Evolutionary conservation across 2,888 invertebrate species (phyloP).

Genomic region (Anthrax anthrax): DNA sequence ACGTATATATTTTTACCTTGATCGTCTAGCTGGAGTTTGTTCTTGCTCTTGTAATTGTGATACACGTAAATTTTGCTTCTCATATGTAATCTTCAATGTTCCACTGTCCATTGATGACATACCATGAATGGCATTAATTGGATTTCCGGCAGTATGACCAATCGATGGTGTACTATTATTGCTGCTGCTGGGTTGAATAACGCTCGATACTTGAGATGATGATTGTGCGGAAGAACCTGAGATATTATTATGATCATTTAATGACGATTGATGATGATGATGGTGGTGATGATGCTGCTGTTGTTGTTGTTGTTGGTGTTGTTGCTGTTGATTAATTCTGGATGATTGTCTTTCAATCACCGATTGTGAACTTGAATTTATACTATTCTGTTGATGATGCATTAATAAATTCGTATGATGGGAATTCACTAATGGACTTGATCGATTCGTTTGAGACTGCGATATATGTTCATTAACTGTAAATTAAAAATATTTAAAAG

Average conservation of each 20-base stretch:
- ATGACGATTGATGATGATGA: slow-evolving; percentile 1
- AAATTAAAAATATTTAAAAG: not conserved
- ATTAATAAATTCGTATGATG: slow-evolving; percentile 14
- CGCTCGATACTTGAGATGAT: not conserved
- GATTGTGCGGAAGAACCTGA: not conserved
- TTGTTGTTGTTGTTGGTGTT: slow-evolving; percentile 12
- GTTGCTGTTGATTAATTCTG: slow-evolving; percentile 15
- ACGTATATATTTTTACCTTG: slow-evolving; percentile 34
- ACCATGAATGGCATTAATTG: slow-evolving; percentile 22
- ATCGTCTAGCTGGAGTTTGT: slow-evolving; percentile 39
- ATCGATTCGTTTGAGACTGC: slow-evolving; percentile 7
- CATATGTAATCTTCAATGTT: slow-evolving; percentile 36
- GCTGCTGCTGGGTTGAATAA: slow-evolving; percentile 14
- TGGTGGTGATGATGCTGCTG: slow-evolving; percentile 12
- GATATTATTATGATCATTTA: not conserved
- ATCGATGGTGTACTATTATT: no score
- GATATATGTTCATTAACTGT: slow-evolving; percentile 6
- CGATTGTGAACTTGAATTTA: slow-evolving; percentile 5
- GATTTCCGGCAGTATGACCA: slow-evolving; percentile 12
- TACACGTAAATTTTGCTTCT: slow-evolving; percentile 38
- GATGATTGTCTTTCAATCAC: slow-evolving; percentile 19
- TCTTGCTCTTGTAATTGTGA: slow-evolving; percentile 36
- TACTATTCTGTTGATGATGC: slow-evolving; percentile 6
- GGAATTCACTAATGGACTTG: slow-evolving; percentile 26
- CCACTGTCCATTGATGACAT: slow-evolving; percentile 31